Base-by-base conservation (phyloP, 2,888 invertebrate genomes). In the Troides aeacus region DNA sequence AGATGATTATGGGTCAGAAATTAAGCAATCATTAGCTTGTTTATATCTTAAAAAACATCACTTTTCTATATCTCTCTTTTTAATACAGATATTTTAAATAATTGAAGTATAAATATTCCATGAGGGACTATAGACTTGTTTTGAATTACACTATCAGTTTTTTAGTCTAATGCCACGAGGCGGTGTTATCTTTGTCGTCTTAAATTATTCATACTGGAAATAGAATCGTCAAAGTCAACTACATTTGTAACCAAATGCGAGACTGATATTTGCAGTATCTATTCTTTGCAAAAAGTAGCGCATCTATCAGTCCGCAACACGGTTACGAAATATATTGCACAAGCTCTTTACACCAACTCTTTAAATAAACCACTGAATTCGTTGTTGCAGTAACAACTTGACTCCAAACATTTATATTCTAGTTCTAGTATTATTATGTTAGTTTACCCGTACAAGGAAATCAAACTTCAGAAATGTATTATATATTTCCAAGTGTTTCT, bases 281-380 rank as follows among this genome's bases (percentile, higher is more conserved):
- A 15, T n/a, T 24, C 30, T 50, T 66, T 66, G 59, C 66, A 60
- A 66, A 66, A 66, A 30, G 36, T 36, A 50, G 66, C 66, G 66
- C 66, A 66, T 66, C 66, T 65, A 65, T 65, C 59, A 59, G 65
- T 65, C 59, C 50, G 66, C 60, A 60, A 66, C 66, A 66, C 15
- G 24, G n/a, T 66, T 66, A 59, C 59, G n/a, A 60, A 66, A 60
- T 30, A 6, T 6, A 46, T 66, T 66, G 66, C 66, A 50, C 58
- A 60, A 66, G 24, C 18, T n/a, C 12, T 57, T 58, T 65, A 65
- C 58, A 58, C 42, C 64, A 65, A 57, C 42, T 42, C n/a, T 61
- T 18, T 46, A 58, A 24, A n/a, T 62, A 21, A 64, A 39, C 64
- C 58, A 59, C 65, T 30, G 58, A 59, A 58, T 59, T 56, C 57